These are phyloP conservation scores for Sitobion miscanthi DNA, from an alignment of 1,140 invertebrate genomes.

Conservation along the genomic window DNA sequence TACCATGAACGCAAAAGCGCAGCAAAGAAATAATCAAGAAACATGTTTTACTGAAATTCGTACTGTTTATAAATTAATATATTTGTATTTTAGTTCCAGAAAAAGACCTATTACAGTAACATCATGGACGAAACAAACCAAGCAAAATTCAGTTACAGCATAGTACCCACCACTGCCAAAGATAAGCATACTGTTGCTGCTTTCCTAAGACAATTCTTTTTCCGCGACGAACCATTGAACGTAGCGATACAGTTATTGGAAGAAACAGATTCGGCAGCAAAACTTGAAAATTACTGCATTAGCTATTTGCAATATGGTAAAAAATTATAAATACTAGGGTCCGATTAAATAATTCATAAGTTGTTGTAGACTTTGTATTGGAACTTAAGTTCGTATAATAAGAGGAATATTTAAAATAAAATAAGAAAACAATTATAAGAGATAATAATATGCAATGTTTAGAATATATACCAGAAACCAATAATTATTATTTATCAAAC, in stretches of 20 bases:
- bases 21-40: not conserved
- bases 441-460: not conserved
- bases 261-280: conserved; percentile 68
- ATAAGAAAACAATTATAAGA: not conserved
- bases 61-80: not conserved
- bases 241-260: conserved; percentile 69
- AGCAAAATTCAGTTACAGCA: conserved; percentile 55
- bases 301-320: conserved; percentile 66
- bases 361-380: not conserved
- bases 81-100: conserved; percentile 18
- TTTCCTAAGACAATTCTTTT: conserved; percentile 72
- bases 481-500: not conserved
- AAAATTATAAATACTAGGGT: not conserved
- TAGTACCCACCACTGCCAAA: conserved; percentile 61
- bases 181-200: conserved; percentile 67
- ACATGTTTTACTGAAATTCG: not conserved
- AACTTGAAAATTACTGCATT: conserved; percentile 72
- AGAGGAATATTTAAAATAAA: not conserved
- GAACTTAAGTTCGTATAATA: not conserved
- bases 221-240: conserved; percentile 77
- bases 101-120: not conserved
- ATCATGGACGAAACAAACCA: conserved; percentile 1
- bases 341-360: not conserved
- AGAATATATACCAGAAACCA: not conserved
- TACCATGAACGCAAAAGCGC: not conserved